These are phyloP conservation scores for Orestias chungarensis DNA, from an alignment of 2,797 vertebrate genomes.

Conservation along the genomic window DNA sequence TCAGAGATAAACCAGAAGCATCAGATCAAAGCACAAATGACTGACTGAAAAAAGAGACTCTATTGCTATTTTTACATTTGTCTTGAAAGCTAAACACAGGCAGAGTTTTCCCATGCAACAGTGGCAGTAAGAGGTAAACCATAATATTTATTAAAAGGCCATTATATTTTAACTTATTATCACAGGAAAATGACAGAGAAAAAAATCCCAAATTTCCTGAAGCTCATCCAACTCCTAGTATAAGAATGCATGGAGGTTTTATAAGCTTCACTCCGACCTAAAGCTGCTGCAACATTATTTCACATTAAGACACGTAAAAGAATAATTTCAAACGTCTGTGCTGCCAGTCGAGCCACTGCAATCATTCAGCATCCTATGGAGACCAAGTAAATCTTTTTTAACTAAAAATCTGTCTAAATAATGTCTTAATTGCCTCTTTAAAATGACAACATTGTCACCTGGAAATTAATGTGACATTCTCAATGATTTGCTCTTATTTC, in stretches of 20 bases:
- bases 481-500: not conserved
- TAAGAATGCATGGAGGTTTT: not conserved
- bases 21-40: slow-evolving; percentile 19
- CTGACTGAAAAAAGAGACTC: slow-evolving; percentile 9
- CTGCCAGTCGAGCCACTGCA: not conserved
- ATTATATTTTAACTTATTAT: slow-evolving; percentile 53
- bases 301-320: not conserved
- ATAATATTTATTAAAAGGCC: not conserved
- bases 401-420: not conserved
- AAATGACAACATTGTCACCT: too few species aligned
- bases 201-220: slow-evolving; percentile 57
- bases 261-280: not conserved
- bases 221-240: slow-evolving; percentile 36
- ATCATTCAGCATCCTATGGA: not conserved
- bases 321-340: not conserved
- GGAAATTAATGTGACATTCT: too few species aligned
- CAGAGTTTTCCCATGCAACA: slow-evolving; percentile 7
- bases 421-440: not conserved
- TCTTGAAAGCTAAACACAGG: slow-evolving; percentile 4
- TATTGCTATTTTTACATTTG: not conserved
- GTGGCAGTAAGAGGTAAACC: slow-evolving; percentile 1
- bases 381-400: not conserved
- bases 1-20: slow-evolving; percentile 6
- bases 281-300: slow-evolving; percentile 4
- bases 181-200: slow-evolving; percentile 36